Base-by-base conservation (phyloP, 2,888 invertebrate genomes). In the Onchidella celtica region DNA sequence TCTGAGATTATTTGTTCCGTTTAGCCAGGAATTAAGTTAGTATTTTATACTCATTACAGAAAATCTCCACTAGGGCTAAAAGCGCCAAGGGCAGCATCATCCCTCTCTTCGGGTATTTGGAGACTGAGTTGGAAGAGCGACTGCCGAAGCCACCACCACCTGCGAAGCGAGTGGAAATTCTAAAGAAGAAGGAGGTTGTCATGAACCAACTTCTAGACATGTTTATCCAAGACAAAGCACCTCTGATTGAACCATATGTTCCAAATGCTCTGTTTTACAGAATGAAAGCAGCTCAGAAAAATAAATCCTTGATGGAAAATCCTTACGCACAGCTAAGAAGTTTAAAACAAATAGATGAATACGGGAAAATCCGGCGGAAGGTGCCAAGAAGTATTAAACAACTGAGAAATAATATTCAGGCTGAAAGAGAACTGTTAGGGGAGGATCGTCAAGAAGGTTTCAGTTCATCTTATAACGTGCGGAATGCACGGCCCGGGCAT, bases 211-310 rank as follows among this genome's bases (percentile, higher is more conserved):
- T 91, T 63, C 83, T 89, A 29, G 86, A 90, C 74, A 81, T 92
- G 76, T 92, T 89, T 79, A 79, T 90, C 3, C 83, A 88, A 68
- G 89, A 89, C 57, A 89, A 88, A 78, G 85, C 78, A 3, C 90
- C 91, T 2, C 79, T 91, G 38, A 88, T 91, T 32, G 89, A 91
- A 74, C 91, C 91, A 1, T 82, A 83, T 14, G 87, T 91, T 11
- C 90, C 90, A 4, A 90, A 90, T 74, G 83, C 90, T 0, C 85
- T 92, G 6, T 89, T 89, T 76, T 89, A 89, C 79, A 79, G 88
- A 63, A 85, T 86, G 9, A 86, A 85, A 74, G 85, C 89, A 9
- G 66, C 40, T 0, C 21, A 63, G 57, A 77, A 73, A 57, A 78
- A 40, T 55, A 77, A 82, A 59, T 47, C 63, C 34, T 36, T 78